These are phyloP conservation scores for Selenia dentaria DNA, from an alignment of 2,888 invertebrate genomes.

Conservation along the genomic window DNA sequence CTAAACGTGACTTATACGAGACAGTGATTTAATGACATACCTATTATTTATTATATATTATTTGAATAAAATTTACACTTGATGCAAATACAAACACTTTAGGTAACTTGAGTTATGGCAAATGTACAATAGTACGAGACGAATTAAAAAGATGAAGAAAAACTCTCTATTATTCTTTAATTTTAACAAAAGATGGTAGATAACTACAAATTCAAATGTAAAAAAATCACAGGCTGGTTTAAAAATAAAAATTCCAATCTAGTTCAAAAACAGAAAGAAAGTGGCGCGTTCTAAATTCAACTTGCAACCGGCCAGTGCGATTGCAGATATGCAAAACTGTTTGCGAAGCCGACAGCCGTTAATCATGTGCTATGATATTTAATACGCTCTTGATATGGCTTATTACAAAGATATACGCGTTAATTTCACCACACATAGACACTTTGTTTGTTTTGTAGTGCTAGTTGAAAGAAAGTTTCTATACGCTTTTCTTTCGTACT, in stretches of 20 bases:
- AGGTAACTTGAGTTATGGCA: too few species aligned
- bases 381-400: constrained; percentile 14
- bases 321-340: constrained; percentile 48
- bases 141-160: too few species aligned
- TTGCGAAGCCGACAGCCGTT: constrained; percentile 38
- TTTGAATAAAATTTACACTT: too few species aligned
- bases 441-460: constrained; percentile 8
- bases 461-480: neutral
- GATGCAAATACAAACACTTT: too few species aligned
- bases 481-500: too few species aligned
- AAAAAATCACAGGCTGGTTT: too few species aligned
- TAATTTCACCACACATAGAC: constrained; percentile 17
- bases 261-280: constrained; percentile 17
- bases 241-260: neutral
- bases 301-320: constrained; percentile 28
- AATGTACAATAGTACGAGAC: too few species aligned
- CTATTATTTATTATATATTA: too few species aligned
- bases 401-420: constrained; percentile 26
- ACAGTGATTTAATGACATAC: too few species aligned
- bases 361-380: constrained; percentile 37
- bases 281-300: constrained; percentile 25
- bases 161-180: too few species aligned
- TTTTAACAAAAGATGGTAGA: too few species aligned
- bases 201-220: neutral
- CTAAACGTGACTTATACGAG: too few species aligned